Conservation (phyloP, 2,797 vertebrate species). For the Rhincodon typus region DNA sequence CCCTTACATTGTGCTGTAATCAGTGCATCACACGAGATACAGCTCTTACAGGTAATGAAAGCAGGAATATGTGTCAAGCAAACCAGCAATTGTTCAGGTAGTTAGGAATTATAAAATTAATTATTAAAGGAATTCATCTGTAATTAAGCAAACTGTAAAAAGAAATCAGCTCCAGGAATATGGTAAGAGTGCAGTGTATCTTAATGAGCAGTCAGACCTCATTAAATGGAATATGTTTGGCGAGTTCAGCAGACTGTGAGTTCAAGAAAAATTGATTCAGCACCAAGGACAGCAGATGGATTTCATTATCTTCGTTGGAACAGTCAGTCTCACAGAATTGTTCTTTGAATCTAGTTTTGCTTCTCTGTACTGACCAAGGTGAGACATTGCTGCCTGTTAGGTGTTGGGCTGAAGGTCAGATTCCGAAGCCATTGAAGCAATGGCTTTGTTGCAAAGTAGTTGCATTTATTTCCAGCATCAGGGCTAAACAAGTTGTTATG, state of each 20-base stretch:
- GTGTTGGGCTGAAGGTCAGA: not conserved
- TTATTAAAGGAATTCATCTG: not conserved
- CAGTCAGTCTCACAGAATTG: not conserved
- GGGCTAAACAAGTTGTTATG: too few species aligned
- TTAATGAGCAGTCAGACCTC: not conserved
- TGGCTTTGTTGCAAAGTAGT: not conserved
- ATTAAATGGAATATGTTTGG: not conserved
- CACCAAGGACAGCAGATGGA: not conserved
- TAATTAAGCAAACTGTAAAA: not conserved
- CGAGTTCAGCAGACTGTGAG: not conserved
- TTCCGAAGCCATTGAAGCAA: not conserved
- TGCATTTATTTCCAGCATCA: not conserved
- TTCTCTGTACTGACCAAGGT: not conserved
- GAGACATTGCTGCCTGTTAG: not conserved
- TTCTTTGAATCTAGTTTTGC: not conserved
- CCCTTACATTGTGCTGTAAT: too few species aligned
- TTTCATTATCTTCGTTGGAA: too few species aligned
- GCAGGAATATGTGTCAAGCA: not conserved
- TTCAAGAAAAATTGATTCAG: not conserved
- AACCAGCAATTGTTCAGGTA: not conserved
- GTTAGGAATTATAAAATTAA: slow-evolving; percentile 7
- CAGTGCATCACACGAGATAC: not conserved
- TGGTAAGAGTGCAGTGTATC: not conserved
- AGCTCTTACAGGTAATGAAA: not conserved
- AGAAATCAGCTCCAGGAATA: not conserved